A percentile compares a stretch with the other conserved stretches of the same genome.
Evolutionary conservation across 2,888 invertebrate species (phyloP).

Genomic region (Orthosia cruda): DNA sequence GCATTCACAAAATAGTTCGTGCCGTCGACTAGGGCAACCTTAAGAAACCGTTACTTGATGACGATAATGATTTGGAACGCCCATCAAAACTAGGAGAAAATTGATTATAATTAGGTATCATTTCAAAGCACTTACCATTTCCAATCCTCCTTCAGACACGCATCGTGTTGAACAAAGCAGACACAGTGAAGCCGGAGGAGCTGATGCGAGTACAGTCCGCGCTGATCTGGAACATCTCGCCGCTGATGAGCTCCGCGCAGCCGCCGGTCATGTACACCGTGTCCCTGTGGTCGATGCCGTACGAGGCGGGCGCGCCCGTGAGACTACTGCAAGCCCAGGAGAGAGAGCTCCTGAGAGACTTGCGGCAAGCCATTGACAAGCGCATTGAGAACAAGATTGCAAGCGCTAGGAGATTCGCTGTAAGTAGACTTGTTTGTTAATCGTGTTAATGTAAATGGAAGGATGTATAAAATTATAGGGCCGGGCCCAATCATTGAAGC

Average conservation of each 20-base stretch:
- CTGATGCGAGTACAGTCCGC: slow-evolving; percentile 98
- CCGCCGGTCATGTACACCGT: slow-evolving; percentile 98
- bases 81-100: not conserved
- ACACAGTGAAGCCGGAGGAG: slow-evolving; percentile 98
- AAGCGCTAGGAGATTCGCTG: slow-evolving; percentile 98
- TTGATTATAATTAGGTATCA: not conserved
- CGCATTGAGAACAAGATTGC: slow-evolving; percentile 98
- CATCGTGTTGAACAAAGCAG: slow-evolving; percentile 98
- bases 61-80: not conserved
- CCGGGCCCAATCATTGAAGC: too few species aligned
- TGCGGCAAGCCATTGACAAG: slow-evolving; percentile 96
- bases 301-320: slow-evolving; percentile 95
- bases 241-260: slow-evolving; percentile 98
- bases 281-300: slow-evolving; percentile 97
- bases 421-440: slow-evolving; percentile 87
- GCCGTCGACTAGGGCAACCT: too few species aligned
- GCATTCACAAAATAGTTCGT: too few species aligned
- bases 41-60: not conserved
- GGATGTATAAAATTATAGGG: not conserved
- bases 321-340: slow-evolving; percentile 97
- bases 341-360: slow-evolving; percentile 96
- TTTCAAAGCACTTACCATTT: slow-evolving; percentile 2
- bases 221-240: slow-evolving; percentile 99
- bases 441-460: not conserved
- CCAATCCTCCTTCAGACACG: slow-evolving; percentile 92